Conservation (phyloP, 2,113 vertebrate genomes). For the Protomyctophum bolini region DNA sequence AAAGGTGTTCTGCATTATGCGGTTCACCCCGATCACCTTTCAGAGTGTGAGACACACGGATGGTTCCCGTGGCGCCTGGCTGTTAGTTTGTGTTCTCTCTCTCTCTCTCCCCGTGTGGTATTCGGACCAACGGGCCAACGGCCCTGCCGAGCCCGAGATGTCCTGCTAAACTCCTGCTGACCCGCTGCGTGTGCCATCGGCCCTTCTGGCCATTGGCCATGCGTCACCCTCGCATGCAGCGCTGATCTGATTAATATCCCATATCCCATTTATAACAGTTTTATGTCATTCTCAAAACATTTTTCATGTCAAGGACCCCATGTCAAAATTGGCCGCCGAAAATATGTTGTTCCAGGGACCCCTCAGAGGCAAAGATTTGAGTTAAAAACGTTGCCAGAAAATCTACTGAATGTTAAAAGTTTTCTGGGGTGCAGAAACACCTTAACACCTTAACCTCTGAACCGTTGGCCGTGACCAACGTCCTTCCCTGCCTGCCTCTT, state of each 20-base stretch:
- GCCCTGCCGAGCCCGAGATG: conserved; percentile 28
- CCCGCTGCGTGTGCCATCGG: background rate
- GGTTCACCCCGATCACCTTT: conserved; percentile 38
- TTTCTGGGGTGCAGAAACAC: no score
- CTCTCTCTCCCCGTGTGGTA: conserved; percentile 3
- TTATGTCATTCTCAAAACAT: background rate
- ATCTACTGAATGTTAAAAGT: no score
- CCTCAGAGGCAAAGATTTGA: no score
- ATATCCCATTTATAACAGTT: background rate
- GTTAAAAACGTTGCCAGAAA: no score
- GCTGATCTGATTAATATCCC: conserved; percentile 5
- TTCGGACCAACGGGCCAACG: conserved; percentile 39
- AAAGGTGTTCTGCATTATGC: background rate
- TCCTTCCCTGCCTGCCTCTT: background rate
- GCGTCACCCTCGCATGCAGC: conserved; percentile 10
- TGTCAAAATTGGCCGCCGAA: no score
- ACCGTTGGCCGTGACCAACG: background rate
- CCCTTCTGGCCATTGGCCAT: background rate
- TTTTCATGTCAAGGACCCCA: background rate
- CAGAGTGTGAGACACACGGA: conserved; percentile 21
- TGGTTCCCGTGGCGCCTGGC: conserved; percentile 1
- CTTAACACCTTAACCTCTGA: no score
- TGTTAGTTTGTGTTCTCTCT: conserved; percentile 29
- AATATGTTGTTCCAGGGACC: no score
- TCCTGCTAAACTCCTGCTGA: conserved; percentile 31